Conservation (phyloP, 2,888 invertebrate genomes). For the Epistrophe grossulariae region DNA sequence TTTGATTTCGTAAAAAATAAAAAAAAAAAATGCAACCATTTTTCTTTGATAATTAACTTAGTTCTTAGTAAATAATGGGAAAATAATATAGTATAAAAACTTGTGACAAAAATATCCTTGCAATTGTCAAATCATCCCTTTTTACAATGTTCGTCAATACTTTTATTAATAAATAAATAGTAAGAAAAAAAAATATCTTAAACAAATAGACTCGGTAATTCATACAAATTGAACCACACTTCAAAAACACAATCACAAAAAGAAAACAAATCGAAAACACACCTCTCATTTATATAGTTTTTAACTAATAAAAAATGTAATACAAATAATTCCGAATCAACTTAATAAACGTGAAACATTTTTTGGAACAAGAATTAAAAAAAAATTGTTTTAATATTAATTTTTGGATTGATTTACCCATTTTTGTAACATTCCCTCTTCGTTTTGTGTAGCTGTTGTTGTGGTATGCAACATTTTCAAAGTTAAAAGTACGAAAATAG, state of each 20-base stretch:
- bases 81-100: constrained; percentile 21
- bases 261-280: constrained; percentile 33
- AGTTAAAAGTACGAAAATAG: too few species aligned
- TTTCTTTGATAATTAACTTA: constrained; percentile 32
- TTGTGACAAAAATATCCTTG: constrained; percentile 29
- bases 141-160: constrained; percentile 36
- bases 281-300: constrained; percentile 37
- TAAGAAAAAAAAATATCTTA: constrained; percentile 21
- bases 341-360: constrained; percentile 65
- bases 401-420: too few species aligned
- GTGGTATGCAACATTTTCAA: too few species aligned
- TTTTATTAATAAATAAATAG: constrained; percentile 39
- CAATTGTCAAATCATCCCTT: constrained; percentile 43
- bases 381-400: neutral
- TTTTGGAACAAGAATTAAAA: constrained; percentile 56
- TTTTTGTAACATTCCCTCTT: too few species aligned
- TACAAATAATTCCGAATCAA: constrained; percentile 50
- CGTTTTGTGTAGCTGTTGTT: too few species aligned
- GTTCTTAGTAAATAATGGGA: constrained; percentile 29
- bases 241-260: constrained; percentile 48
- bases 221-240: constrained; percentile 26
- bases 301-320: constrained; percentile 58
- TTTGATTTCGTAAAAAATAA: constrained; percentile 43
- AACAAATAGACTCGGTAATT: neutral
- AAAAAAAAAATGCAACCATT: constrained; percentile 5